Percentiles rank a stretch among this genome's conserved stretches.
Evolutionary conservation across 2,888 invertebrate species (phyloP).

Genomic region (Meta bourneti): DNA sequence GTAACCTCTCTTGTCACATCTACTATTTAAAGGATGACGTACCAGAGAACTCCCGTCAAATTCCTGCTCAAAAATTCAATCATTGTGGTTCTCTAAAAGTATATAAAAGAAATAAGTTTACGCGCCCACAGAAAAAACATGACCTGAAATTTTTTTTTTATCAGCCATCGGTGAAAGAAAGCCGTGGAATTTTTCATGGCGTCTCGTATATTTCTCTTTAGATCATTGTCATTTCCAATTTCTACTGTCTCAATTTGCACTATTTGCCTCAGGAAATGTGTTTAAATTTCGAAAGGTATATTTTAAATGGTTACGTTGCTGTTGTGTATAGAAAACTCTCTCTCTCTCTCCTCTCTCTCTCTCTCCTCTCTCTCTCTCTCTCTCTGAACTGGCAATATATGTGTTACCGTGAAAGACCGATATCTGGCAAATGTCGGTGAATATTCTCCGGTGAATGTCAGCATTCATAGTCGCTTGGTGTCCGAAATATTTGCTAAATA

Average conservation of each 20-base stretch:
- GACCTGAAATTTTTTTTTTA: neutral
- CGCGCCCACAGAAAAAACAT: neutral
- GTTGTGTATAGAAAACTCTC: no score
- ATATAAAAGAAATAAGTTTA: neutral
- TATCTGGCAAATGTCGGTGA: no score
- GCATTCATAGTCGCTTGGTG: no score
- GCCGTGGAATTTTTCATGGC: neutral
- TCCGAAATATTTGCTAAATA: no score
- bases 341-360: no score
- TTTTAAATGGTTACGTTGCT: no score
- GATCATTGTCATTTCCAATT: neutral
- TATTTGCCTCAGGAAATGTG: neutral
- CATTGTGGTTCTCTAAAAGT: neutral
- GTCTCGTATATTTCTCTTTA: neutral
- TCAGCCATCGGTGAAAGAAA: neutral
- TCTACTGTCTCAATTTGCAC: neutral
- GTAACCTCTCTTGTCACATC: neutral
- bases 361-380: no score
- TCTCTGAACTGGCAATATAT: no score
- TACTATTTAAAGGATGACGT: neutral
- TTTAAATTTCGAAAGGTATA: neutral
- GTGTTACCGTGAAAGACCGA: no score
- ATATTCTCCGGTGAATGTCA: no score
- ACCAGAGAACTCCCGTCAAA: neutral
- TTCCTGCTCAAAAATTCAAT: conserved; percentile 30